Base-by-base conservation (phyloP, 2,797 vertebrate species). In the Mormyrus proboscirostris region DNA sequence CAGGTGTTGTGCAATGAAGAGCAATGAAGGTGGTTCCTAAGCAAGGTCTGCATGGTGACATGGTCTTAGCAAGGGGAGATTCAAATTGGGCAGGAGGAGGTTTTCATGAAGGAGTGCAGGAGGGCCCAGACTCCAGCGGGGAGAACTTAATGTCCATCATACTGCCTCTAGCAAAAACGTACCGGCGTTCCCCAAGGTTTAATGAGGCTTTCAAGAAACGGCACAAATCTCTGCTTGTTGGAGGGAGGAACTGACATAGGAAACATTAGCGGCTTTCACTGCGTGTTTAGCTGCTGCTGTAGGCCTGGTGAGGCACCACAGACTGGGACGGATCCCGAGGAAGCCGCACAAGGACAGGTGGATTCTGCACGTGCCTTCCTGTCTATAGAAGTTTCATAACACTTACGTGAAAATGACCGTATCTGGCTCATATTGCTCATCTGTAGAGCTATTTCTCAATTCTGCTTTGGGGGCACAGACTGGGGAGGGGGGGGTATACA, bases 351-450 rank as follows among this genome's bases (percentile, higher is more conserved):
- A 85, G 69, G 91, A 89, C 88, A 91, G 55, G 90, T 88, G n/a
- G 14, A 53, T 90, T 38, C 88, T 91, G 82, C 19, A 65, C 41
- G 29, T 59, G 87, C 53, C 59, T 85, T 90, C 19, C 55, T 65
- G 10, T 59, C 51, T 53, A 16, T 57, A 49, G 83, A 8, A 10
- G 88, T 94, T 93, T 92, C 89, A 87, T 92, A 92, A 93, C 51
- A 89, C 69, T 92, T 91, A 92, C 90, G 92, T 92, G 92, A 93
- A 93, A 90, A 44, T 51, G 91, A 88, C 82, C 90, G 88, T 88
- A 90, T 92, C 87, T 90, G 90, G 51, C 91, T 90, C 85, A 90
- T 53, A 89, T 88, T 50, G 44, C 49, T 29, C 44, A 49, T 89
- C 53, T 89, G 57, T 44, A 85, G 9, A 62, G 7, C 29, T 33